Conservation (phyloP, 2,797 vertebrate genomes). For the Anniella stebbinsi region DNA sequence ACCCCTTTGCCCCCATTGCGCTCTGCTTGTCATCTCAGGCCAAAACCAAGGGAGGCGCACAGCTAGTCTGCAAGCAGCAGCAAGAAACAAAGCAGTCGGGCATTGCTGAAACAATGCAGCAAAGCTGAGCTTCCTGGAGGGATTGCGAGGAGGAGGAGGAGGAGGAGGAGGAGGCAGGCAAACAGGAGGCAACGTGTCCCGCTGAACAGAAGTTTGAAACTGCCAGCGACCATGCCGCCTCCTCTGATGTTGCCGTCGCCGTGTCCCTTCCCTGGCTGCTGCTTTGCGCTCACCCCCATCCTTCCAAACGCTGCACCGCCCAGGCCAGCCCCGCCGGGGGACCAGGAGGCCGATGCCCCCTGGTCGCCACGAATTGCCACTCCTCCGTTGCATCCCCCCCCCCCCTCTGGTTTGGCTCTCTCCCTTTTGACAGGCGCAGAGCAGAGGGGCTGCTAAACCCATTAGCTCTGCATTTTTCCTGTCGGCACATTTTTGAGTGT, state of each 20-base stretch:
- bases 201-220: too few species aligned
- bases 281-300: not conserved
- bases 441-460: too few species aligned
- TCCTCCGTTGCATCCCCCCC: too few species aligned
- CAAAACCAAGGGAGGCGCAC: too few species aligned
- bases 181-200: not conserved
- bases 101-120: not conserved
- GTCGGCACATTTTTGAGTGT: too few species aligned
- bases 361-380: not conserved
- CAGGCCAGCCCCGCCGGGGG: not conserved
- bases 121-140: not conserved
- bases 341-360: not conserved
- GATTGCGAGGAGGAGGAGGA: too few species aligned
- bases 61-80: not conserved
- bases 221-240: not conserved
- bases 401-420: too few species aligned
- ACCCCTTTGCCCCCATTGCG: not conserved
- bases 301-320: not conserved
- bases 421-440: too few species aligned
- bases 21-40: not conserved
- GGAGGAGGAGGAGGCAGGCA: not conserved
- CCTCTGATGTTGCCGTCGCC: not conserved
- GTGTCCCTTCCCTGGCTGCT: not conserved
- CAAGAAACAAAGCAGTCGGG: not conserved
- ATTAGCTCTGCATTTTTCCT: too few species aligned